Base-by-base conservation (phyloP, 2,888 invertebrate genomes). In the Scaptomyza polygonia region DNA sequence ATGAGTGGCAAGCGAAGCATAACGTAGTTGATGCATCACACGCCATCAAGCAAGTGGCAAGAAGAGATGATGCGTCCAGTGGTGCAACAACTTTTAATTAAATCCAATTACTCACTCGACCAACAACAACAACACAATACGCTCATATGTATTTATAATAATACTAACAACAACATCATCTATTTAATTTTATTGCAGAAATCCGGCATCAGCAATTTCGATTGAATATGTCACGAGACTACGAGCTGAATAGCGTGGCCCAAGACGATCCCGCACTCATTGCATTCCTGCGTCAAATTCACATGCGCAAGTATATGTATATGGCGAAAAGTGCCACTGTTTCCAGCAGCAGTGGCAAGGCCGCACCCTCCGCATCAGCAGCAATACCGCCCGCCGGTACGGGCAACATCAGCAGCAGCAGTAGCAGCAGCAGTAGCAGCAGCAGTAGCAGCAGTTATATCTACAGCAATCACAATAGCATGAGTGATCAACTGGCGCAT, bases 221-320 rank as follows among this genome's bases (percentile, higher is more conserved):
- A 36, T 93, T 95, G 74, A 96, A 96, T 92, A 95, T 96, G 95
- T 95, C 95, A 49, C 94, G 94, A 72, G 96, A 96, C 91, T 94
- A 95, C 90, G 96, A 96, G 89, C 93, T 96, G 77, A 93, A 94
- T 32, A 93, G 94, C 86, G 95, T 96, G 67, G 93, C 94, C 12
- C 96, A 96, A 92, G 96, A 95, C 89, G 95, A 96, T 82, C 94
- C 95, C 1, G 93, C 94, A 80, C 93, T 96, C 67, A 94, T 96
- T 73, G 94, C 94, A 58, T 96, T 95, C 91, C 95, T 96, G 77
- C 93, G 95, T 27, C 94, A 95, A 90, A 93, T 95, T 80, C 95
- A 95, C 88, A 92, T 96, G 81, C 92, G 89, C 84, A 92, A 91
- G 77, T 91, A 92, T 86, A 88, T 89, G 88, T 88, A 90, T 52